A percentile compares a stretch with the other conserved stretches of the same genome.
phyloP scores from a whole-genome alignment of 2,113 vertebrate species.

The Pycnonotus jocosus region DNA sequence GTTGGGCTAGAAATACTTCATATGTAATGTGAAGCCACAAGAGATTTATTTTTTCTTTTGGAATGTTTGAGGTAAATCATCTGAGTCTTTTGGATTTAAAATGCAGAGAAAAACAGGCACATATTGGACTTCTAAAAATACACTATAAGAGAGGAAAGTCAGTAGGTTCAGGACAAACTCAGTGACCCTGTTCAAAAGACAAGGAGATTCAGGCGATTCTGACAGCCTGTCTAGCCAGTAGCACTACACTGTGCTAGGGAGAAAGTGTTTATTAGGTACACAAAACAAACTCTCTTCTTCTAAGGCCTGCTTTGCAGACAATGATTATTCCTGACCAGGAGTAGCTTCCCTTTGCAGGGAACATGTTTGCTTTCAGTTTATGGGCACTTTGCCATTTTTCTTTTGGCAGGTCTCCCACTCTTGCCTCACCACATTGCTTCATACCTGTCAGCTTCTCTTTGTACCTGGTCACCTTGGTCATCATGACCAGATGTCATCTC shows the following conservation, averaged over 20 bases:
- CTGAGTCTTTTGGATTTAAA: not conserved
- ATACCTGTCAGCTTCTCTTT: not conserved
- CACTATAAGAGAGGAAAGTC: not conserved
- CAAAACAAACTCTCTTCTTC: not conserved
- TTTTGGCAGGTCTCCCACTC: constrained; percentile 7
- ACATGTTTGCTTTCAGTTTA: not conserved
- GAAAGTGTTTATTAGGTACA: not conserved
- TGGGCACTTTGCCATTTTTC: not conserved
- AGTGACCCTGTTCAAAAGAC: not conserved
- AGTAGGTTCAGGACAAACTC: not conserved
- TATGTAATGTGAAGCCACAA: constrained; percentile 13
- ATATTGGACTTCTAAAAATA: not conserved
- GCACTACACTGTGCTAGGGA: not conserved
- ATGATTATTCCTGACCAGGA: not conserved
- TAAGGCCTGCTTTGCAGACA: not conserved
- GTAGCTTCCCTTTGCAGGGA: not conserved
- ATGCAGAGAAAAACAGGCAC: not conserved
- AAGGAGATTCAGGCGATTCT: not conserved
- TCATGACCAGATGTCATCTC: constrained; percentile 18
- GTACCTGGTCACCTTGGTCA: constrained; percentile 25
- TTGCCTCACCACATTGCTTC: constrained; percentile 6
- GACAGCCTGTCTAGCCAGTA: not conserved
- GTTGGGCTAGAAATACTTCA: not conserved
- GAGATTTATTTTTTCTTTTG: constrained; percentile 40
- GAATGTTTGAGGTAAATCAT: constrained; percentile 15